phyloP scores from a whole-genome alignment of 2,888 invertebrate genomes.

The Trichopria drosophilae region DNA sequence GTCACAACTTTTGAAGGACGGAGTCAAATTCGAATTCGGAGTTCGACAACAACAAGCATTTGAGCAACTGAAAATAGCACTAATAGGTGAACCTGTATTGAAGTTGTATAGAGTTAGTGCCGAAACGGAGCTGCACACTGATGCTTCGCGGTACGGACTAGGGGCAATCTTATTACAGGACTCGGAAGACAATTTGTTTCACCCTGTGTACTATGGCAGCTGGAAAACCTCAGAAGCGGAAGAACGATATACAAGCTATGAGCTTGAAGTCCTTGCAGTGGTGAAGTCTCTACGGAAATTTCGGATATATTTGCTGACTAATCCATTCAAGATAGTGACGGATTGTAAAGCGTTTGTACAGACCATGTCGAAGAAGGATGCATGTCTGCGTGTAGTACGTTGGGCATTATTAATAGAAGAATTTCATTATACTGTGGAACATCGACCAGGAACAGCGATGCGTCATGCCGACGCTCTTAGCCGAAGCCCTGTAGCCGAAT shows the following conservation, averaged over 20 bases:
- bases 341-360: too few relatives aligned
- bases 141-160: too few relatives aligned
- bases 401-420: constrained; percentile 31
- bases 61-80: background rate
- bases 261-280: constrained; percentile 29
- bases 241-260: too few relatives aligned
- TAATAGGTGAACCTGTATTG: constrained; percentile 1
- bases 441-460: too few relatives aligned
- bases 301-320: constrained; percentile 27
- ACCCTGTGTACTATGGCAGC: background rate
- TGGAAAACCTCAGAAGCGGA: too few relatives aligned
- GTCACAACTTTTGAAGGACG: constrained; percentile 1
- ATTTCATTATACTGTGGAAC: constrained; percentile 32
- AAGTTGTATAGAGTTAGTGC: background rate
- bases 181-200: too few relatives aligned
- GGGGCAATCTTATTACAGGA: constrained; percentile 13
- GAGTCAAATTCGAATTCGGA: constrained; percentile 3
- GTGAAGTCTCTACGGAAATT: constrained; percentile 28
- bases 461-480: constrained; percentile 32
- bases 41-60: background rate
- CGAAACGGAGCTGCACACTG: too few relatives aligned
- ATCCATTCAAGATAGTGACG: constrained; percentile 32
- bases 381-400: constrained; percentile 16
- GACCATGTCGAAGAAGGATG: constrained; percentile 28
- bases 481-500: constrained; percentile 24